Evolutionary conservation across 2,797 vertebrate species (phyloP).

Genomic region (Phalloptychus januarius): DNA sequence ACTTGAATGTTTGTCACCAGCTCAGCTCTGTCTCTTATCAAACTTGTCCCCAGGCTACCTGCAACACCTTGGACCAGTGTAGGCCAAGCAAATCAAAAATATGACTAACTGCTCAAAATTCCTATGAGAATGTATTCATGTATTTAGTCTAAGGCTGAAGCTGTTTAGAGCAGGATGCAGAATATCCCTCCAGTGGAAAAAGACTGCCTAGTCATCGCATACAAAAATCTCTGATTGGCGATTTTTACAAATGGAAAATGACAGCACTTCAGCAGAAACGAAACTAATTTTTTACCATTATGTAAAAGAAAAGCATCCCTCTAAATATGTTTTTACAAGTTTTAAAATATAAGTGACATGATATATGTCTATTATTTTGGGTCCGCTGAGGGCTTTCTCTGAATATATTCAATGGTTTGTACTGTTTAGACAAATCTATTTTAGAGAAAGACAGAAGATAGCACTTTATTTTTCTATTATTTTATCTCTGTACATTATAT

Average conservation of each 20-base stretch:
- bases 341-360: not conserved
- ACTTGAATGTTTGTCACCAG: not conserved
- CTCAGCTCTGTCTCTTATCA: not conserved
- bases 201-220: not conserved
- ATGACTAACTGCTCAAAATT: not conserved
- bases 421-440: not conserved
- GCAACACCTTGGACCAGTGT: not conserved
- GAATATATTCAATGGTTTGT: not conserved
- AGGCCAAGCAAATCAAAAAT: not conserved
- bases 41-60: not conserved
- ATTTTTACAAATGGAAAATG: not conserved
- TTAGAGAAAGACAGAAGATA: not conserved
- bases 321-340: not conserved
- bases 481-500: not conserved
- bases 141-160: not conserved
- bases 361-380: not conserved
- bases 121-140: not conserved
- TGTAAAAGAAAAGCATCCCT: not conserved
- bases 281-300: not conserved
- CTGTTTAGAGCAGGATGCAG: not conserved
- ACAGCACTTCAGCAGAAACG: not conserved
- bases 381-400: not conserved
- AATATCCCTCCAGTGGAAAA: not conserved
- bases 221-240: not conserved
- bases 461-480: not conserved